phyloP scores from a whole-genome alignment of 2,797 vertebrate genomes.

The Mus spretus region DNA sequence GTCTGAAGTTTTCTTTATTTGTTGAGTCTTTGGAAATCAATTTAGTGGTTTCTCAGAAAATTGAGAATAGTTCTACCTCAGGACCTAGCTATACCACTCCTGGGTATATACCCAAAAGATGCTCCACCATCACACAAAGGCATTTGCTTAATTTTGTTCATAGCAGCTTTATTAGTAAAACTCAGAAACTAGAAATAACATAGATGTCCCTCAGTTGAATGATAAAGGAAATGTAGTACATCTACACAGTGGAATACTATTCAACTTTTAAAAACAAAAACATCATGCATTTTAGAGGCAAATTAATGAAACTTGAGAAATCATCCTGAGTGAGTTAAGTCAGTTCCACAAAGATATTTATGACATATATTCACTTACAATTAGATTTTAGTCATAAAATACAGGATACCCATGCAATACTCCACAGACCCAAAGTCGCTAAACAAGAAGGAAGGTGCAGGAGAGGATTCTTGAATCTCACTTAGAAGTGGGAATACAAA shows the following conservation, averaged over 20 bases:
- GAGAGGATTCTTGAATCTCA: background rate
- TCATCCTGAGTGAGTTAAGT: background rate
- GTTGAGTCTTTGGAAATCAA: background rate
- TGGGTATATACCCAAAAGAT: background rate
- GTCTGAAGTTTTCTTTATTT: background rate
- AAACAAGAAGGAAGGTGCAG: background rate
- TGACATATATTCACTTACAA: background rate
- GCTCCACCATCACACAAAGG: background rate
- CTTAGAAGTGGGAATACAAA: background rate
- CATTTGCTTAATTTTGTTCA: background rate
- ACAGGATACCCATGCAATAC: background rate
- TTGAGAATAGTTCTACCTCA: background rate
- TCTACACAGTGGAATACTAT: background rate
- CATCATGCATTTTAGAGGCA: background rate
- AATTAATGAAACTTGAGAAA: background rate
- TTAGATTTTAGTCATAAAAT: background rate
- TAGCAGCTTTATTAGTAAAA: background rate
- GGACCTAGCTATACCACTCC: background rate
- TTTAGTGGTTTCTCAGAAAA: background rate
- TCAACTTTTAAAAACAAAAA: background rate
- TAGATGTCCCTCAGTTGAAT: background rate
- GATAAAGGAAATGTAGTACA: background rate
- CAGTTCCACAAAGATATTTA: background rate
- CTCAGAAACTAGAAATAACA: background rate
- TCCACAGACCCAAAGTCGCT: background rate